Evolutionary conservation across 2,888 invertebrate genomes (phyloP).

Genomic region (Marasmarcha lunaedactyla): DNA sequence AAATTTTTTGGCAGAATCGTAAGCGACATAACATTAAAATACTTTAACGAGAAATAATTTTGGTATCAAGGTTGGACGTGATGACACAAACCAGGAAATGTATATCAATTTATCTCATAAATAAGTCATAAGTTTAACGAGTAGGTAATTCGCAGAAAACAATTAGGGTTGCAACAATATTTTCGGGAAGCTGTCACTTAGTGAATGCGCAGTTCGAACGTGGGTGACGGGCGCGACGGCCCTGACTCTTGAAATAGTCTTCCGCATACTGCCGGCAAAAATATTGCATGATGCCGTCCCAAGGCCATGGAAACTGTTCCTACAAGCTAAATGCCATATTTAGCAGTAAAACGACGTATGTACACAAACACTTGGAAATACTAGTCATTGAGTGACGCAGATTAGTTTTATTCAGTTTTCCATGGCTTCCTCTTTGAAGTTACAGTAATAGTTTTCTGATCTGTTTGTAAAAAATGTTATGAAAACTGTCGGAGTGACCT

Average conservation of each 20-base stretch:
- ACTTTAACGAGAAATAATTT: too few species aligned
- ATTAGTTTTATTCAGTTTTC: neutral
- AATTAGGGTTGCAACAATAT: neutral
- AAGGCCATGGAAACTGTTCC: slow-evolving; percentile 29
- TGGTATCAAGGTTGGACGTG: too few species aligned
- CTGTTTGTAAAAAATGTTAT: too few species aligned
- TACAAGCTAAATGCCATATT: slow-evolving; percentile 38
- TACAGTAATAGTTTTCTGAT: too few species aligned
- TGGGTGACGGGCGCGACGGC: slow-evolving; percentile 50
- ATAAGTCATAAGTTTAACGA: too few species aligned
- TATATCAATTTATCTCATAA: too few species aligned
- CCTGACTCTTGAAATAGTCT: slow-evolving; percentile 72
- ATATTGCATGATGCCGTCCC: slow-evolving; percentile 62
- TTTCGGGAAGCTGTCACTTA: neutral
- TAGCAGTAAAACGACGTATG: slow-evolving; percentile 29
- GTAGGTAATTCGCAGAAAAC: too few species aligned
- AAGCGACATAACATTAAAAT: too few species aligned
- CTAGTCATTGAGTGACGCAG: neutral
- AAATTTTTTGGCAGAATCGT: too few species aligned
- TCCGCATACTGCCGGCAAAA: slow-evolving; percentile 64
- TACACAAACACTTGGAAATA: neutral
- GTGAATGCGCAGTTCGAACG: neutral
- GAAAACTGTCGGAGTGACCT: too few species aligned
- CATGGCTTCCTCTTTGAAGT: too few species aligned
- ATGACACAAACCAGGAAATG: too few species aligned